Base-by-base conservation (phyloP, 1,140 invertebrate species). In the Diorhabda elongata region DNA sequence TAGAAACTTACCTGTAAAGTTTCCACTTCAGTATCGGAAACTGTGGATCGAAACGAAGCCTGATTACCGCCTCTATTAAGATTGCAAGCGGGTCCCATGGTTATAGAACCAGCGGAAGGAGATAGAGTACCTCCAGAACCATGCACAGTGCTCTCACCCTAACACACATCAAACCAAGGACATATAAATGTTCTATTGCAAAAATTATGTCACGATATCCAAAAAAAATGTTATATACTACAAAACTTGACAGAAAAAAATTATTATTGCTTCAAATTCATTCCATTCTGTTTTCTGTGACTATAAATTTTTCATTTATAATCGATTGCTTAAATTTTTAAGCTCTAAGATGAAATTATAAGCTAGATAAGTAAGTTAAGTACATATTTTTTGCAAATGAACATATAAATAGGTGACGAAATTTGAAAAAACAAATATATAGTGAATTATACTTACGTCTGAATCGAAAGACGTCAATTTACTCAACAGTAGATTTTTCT, bases 1-100 rank as follows among this genome's bases (percentile, higher is more conserved):
- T 52, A 52, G 47, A 71, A 7, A 89, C 90, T 91, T 87, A 94
- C 93, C 86, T 92, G 92, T 81, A 90, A 87, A 79, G 89, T 90
- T 83, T 95, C 92, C 78, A 94, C 88, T 85, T 97, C 96, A 78
- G 93, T 96, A 83, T 98, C 96, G 72, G 95, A 97, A 71, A 96
- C 90, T 64, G 95, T 93, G 73, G 93, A 94, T 75, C 94, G 88
- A 83, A 92, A 90, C 60, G 91, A 91, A 70, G 78, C 81, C 78
- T 81, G 83, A 66, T 82, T 83, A 74, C 85, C 85, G 77, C 85
- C 85, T 73, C 85, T 83, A 75, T 85, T 81, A 60, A 83, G 73
- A 69, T 84, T 82, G 83, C 81, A 82, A 69, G 88, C 88, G 69
- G 91, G 90, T 83, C 93, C 93, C 72, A 91, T 92, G 73, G 91